Evolutionary conservation across 2,797 vertebrate species (phyloP), one percentile per base, ranked within the genome.

Genomic region (Liparis tanakae): DNA sequence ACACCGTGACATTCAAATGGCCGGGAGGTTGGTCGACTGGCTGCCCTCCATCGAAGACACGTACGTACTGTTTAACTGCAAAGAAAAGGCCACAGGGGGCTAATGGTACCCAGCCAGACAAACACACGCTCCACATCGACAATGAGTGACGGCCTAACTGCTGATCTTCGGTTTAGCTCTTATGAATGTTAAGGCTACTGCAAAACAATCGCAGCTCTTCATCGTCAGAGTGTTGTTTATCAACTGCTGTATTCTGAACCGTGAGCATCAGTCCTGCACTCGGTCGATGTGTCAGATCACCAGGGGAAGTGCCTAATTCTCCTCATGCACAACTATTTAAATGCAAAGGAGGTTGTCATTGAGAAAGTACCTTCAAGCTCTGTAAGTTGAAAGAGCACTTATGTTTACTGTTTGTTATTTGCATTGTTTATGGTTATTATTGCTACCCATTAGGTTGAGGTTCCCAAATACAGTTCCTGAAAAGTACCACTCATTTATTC

Each of bases 31-130:
- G 30, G 54, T 53, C 0, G 34, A 48, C 64, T 39, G 60, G 72
- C 53, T 74, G 56, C 50, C 62, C 68, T 69, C 54, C 78, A 76
- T 62, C 57, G 46, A 50, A 68, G 64, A 74, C 20, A 14, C 15
- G 58, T 43, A 54, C 63, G 37, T 34, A 17, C 48, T 44, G 58
- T 74, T 59, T 5, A 51, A 62, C 59, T 71, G 76, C 67, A 34
- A 66, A 72, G 78, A 70, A 89, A 83, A 84, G 70, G 81, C 58
- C 85, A 85, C 7, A 7, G 64, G 61, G 41, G 12, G 30, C 62
- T 37, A 57, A 74, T 74, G 14, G 14, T 17, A 50, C 36, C 65
- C 53, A 61, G 25, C n/a, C 36, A 79, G 67, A 37, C 46, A 66
- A 72, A 70, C 60, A 66, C 0, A 4, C 51, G 61, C 56, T 72